Evolutionary conservation across 2,888 invertebrate species (phyloP), one percentile per base, ranked within the genome.

Genomic region (Serripes groenlandicus): DNA sequence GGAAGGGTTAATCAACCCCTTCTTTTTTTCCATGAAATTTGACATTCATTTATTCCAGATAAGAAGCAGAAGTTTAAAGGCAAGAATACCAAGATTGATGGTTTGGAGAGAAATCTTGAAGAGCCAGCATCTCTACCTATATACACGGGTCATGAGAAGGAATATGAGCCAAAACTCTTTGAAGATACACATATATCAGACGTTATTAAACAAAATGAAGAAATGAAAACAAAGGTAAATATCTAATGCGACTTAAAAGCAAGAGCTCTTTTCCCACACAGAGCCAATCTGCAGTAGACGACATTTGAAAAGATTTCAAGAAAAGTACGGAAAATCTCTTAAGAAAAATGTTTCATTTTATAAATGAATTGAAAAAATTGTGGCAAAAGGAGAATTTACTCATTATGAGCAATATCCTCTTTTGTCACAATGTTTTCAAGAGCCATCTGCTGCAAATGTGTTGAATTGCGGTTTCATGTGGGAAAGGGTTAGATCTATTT

Each of bases 141-240:
- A 2, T 75, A 83, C 52, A 80, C 75, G 60, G 74, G 77, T 35
- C 76, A 68, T 60, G 87, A 78, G 42, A 88, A 85, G 80, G 85
- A 87, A 30, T 92, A 92, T 78, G 87, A 90, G 68, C 92, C 94
- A 3, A 86, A 88, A 30, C 85, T 84, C 15, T 93, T 93, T 83
- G 88, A 92, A 62, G 92, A 92, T 42, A 84, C 88, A 18, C 91
- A 93, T 71, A 86, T 91, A 35, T 84, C 91, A 3, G 91, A 92
- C 58, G 84, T 92, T 5, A 56, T 93, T 28, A 79, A 86, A 54
- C 92, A 93, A 64, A 93, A 93, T 81, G 92, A 93, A 54, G 79
- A 90, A 5, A 88, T 93, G 18, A 92, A 87, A 85, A 83, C 74
- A 9, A 90, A 91, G 91, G 93, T 93, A 82, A n/a, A n/a, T n/a